These are phyloP conservation scores for Bufo gargarizans DNA, from an alignment of 2,113 vertebrate genomes.

Conservation along the genomic window DNA sequence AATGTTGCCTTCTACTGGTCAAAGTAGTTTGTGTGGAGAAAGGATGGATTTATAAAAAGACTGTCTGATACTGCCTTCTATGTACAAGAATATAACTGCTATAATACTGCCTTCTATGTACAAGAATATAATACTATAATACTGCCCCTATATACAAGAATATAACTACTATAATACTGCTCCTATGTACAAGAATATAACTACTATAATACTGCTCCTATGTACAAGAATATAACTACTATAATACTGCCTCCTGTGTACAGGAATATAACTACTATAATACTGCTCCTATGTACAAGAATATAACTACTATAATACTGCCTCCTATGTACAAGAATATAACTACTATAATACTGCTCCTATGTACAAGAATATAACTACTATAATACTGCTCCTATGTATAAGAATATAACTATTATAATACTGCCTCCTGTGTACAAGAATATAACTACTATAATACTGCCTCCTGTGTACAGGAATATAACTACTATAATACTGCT, in stretches of 20 bases:
- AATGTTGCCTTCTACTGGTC: not conserved
- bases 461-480: not conserved
- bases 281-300: not conserved
- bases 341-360: not conserved
- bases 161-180: constrained; percentile 13
- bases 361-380: constrained; percentile 3
- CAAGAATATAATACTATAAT: not conserved
- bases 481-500: not conserved
- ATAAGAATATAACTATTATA: not conserved
- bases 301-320: constrained; percentile 4
- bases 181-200: not conserved
- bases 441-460: not conserved
- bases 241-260: not conserved
- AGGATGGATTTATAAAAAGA: not conserved
- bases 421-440: not conserved
- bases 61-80: not conserved
- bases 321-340: no score
- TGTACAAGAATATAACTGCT: not conserved
- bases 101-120: not conserved
- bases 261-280: not conserved
- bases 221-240: no score
- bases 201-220: constrained; percentile 5
- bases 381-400: not conserved
- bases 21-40: not conserved
- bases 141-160: not conserved